phyloP scores from a whole-genome alignment of 2,797 vertebrate species.

The Hipposideros larvatus region DNA sequence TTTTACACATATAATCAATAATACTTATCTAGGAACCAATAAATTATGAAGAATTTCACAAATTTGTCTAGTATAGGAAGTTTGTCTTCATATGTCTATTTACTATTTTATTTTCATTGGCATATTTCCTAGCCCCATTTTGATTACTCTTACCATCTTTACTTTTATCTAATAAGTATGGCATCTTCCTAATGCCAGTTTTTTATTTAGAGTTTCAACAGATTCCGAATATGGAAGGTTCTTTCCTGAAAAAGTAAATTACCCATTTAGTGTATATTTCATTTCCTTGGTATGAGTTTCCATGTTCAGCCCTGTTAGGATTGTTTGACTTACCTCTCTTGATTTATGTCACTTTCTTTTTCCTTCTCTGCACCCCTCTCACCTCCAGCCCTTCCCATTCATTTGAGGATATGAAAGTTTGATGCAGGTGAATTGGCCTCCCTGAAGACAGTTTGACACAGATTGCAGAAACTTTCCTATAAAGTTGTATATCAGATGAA shows the following conservation, averaged over 20 bases:
- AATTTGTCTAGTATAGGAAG: neutral
- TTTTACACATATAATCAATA: neutral
- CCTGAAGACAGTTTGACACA: conserved; percentile 22
- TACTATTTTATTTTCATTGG: neutral
- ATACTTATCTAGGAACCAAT: neutral
- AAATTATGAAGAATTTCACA: neutral
- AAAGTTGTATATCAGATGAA: conserved; percentile 41
- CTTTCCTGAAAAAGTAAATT: conserved; percentile 36
- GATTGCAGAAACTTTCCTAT: conserved; percentile 21
- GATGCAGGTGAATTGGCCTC: neutral
- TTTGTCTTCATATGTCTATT: neutral
- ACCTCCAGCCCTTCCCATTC: conserved; percentile 62
- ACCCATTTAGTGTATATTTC: conserved; percentile 11
- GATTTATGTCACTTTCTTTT: conserved; percentile 73
- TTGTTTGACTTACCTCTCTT: conserved; percentile 65
- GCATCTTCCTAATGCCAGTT: neutral
- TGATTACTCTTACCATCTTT: neutral
- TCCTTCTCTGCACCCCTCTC: neutral
- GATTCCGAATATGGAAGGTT: neutral
- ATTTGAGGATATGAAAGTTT: conserved; percentile 53
- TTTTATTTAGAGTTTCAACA: conserved; percentile 51
- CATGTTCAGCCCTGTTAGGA: conserved; percentile 7
- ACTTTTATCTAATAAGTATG: neutral
- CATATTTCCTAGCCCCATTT: neutral
- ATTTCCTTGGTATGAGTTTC: conserved; percentile 49